These are phyloP conservation scores for Synanthedon formicaeformis DNA, from an alignment of 2,888 invertebrate genomes.

Conservation along the genomic window DNA sequence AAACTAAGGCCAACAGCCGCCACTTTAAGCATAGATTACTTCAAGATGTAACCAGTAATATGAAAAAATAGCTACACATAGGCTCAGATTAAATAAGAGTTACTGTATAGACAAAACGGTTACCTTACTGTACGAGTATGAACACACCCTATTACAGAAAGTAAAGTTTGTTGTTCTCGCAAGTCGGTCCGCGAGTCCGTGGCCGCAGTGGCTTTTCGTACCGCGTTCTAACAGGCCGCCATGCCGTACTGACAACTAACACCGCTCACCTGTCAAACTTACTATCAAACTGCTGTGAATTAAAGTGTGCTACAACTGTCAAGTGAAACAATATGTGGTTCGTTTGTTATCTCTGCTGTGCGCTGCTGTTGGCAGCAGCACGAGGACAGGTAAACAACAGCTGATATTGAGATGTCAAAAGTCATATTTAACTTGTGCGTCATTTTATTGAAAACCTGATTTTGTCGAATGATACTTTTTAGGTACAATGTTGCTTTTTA, in stretches of 20 bases:
- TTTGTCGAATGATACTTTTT: too few species aligned
- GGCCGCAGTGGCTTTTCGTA: constrained; percentile 48
- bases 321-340: constrained; percentile 36
- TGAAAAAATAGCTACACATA: too few species aligned
- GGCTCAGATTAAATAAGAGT: too few species aligned
- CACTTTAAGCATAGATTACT: too few species aligned
- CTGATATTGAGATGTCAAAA: constrained; percentile 6
- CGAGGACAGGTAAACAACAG: constrained; percentile 40
- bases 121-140: constrained; percentile 38
- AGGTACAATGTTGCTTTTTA: too few species aligned
- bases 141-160: constrained; percentile 50
- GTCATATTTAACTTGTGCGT: constrained; percentile 5
- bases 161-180: constrained; percentile 54
- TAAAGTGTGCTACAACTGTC: constrained; percentile 13
- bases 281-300: constrained; percentile 13
- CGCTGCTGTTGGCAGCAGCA: constrained; percentile 32
- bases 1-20: too few species aligned
- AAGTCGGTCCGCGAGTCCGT: constrained; percentile 15
- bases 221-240: constrained; percentile 49
- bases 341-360: constrained; percentile 34
- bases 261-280: constrained; percentile 14
- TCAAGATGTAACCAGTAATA: too few species aligned
- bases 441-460: constrained; percentile 1
- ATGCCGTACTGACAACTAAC: constrained; percentile 39
- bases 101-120: too few species aligned